Evolutionary conservation across 2,888 invertebrate species (phyloP).

Genomic region (Taenaris catops): DNA sequence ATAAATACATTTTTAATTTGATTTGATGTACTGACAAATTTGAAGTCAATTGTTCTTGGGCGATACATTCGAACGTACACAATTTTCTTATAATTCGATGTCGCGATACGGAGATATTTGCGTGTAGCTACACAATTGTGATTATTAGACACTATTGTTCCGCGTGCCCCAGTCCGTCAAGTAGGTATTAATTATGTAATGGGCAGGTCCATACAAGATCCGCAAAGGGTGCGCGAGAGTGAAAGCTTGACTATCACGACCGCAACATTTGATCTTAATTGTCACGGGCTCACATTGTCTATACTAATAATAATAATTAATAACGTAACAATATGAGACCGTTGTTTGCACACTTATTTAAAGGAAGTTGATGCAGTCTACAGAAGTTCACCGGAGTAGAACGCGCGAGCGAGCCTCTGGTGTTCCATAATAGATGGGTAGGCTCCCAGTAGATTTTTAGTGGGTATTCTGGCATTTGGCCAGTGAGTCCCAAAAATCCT

Average conservation of each 20-base stretch:
- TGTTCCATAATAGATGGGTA: too few species aligned
- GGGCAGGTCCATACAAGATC: constrained; percentile 22
- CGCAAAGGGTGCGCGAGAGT: constrained; percentile 46
- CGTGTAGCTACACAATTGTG: not conserved
- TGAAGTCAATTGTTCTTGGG: too few species aligned
- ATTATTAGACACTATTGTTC: constrained; percentile 28
- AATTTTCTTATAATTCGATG: too few species aligned
- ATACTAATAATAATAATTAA: constrained; percentile 9
- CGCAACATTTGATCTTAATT: constrained; percentile 23
- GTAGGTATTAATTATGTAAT: constrained; percentile 25
- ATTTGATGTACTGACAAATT: too few species aligned
- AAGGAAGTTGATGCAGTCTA: not conserved
- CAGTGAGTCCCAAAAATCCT: too few species aligned
- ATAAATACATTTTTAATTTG: too few species aligned
- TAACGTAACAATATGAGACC: constrained; percentile 2
- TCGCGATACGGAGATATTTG: not conserved
- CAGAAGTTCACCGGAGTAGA: too few species aligned
- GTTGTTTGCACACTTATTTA: not conserved
- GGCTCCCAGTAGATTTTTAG: too few species aligned
- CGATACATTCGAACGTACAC: too few species aligned
- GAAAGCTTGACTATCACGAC: constrained; percentile 44
- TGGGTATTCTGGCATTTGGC: too few species aligned
- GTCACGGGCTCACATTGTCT: constrained; percentile 15
- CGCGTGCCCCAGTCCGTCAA: constrained; percentile 36
- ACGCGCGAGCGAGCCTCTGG: too few species aligned